These are phyloP conservation scores for Australoheros scitulus DNA, from an alignment of 2,113 vertebrate genomes.

Conservation along the genomic window DNA sequence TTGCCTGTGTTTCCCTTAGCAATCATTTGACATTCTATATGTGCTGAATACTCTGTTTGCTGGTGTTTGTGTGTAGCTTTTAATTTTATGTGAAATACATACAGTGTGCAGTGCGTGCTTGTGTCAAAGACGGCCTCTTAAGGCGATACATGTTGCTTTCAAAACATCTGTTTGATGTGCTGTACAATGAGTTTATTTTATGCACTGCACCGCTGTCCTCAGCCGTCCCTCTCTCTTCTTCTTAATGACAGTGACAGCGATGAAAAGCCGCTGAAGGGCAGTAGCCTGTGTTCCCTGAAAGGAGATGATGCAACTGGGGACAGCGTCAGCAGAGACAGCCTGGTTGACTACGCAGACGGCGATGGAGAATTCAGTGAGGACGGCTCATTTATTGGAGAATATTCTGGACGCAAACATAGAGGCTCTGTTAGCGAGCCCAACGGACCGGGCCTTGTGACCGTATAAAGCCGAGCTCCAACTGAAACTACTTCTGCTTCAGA, in stretches of 20 bases:
- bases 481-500: constrained; percentile 25
- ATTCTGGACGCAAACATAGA: constrained; percentile 49
- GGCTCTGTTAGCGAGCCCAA: constrained; percentile 60
- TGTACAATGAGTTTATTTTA: constrained; percentile 29
- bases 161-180: constrained; percentile 30
- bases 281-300: constrained; percentile 50
- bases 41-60: not conserved
- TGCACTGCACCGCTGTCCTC: constrained; percentile 42
- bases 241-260: constrained; percentile 75
- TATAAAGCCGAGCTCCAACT: constrained; percentile 47
- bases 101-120: not conserved
- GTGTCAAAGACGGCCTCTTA: not conserved
- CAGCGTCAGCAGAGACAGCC: constrained; percentile 70
- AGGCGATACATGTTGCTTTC: not conserved
- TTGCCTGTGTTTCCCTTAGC: constrained; percentile 15
- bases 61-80: constrained; percentile 9
- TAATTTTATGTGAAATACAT: not conserved
- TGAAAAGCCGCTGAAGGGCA: constrained; percentile 74
- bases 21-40: constrained; percentile 30
- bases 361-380: constrained; percentile 77
- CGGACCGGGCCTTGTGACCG: constrained; percentile 42
- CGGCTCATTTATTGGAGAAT: constrained; percentile 82
- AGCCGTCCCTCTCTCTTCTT: constrained; percentile 45
- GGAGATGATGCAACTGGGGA: constrained; percentile 49
- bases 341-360: constrained; percentile 66